These are phyloP conservation scores for Passerina amoena DNA, from an alignment of 2,113 vertebrate genomes.

Conservation along the genomic window DNA sequence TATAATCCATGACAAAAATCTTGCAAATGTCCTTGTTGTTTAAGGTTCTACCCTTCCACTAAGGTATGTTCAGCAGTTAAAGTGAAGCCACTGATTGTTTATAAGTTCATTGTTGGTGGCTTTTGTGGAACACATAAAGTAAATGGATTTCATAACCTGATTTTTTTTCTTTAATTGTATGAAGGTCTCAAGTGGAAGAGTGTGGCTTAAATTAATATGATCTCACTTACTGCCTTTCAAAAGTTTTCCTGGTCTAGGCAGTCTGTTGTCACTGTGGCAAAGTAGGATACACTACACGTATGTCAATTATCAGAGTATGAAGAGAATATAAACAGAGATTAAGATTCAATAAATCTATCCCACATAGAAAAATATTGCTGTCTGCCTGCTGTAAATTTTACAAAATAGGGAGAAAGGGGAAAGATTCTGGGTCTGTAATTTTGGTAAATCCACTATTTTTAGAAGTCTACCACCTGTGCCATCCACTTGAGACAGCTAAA, in stretches of 20 bases:
- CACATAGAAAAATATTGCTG: neutral
- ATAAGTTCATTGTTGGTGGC: neutral
- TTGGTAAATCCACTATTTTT: neutral
- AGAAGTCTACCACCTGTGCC: neutral
- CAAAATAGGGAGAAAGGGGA: neutral
- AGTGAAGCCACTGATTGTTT: constrained; percentile 10
- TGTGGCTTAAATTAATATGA: neutral
- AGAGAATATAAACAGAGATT: neutral
- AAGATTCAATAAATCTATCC: neutral
- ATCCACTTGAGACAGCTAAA: neutral
- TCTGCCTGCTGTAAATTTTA: neutral
- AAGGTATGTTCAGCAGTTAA: neutral
- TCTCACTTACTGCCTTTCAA: neutral
- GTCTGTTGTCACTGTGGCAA: neutral
- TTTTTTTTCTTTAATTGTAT: neutral
- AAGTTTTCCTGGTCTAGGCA: neutral
- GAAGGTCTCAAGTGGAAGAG: neutral
- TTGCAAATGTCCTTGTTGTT: neutral
- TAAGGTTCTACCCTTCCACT: neutral
- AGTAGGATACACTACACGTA: neutral
- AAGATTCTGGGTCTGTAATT: neutral
- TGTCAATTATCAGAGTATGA: neutral
- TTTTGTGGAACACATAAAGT: constrained; percentile 6
- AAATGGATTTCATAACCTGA: neutral
- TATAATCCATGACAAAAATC: constrained; percentile 17